Evolutionary conservation across 2,797 vertebrate genomes (phyloP).

Genomic region (Dermochelys coriacea): DNA sequence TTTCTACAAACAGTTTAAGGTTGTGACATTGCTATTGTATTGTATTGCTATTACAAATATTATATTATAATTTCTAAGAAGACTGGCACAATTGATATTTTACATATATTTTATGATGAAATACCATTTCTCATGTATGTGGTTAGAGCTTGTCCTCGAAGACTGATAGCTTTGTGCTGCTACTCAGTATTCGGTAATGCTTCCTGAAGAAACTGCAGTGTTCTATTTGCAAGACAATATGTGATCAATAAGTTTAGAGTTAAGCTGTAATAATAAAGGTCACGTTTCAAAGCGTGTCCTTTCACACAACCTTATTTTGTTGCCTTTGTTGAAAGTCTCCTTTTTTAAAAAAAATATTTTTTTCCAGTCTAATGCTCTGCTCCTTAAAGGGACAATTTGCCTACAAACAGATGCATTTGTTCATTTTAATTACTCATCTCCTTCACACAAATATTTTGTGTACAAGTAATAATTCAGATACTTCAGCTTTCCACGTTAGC

Average conservation of each 20-base stretch:
- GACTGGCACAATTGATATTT: background rate
- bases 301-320: constrained; percentile 43
- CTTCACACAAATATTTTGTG: constrained; percentile 38
- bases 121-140: background rate
- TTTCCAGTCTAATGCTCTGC: constrained; percentile 14
- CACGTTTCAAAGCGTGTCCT: constrained; percentile 2
- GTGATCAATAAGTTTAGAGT: background rate
- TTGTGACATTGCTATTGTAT: constrained; percentile 4
- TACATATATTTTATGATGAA: background rate
- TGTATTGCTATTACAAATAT: constrained; percentile 4
- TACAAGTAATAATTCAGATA: background rate
- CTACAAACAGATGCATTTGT: constrained; percentile 38
- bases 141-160: background rate
- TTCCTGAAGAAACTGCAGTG: background rate
- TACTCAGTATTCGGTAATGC: background rate
- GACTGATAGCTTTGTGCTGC: background rate
- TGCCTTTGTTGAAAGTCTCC: constrained; percentile 32
- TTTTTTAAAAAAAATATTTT: background rate
- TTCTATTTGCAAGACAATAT: background rate
- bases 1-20: constrained; percentile 55
- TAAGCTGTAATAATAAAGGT: background rate
- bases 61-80: background rate
- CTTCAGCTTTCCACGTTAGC: background rate
- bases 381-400: constrained; percentile 55
- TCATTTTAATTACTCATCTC: constrained; percentile 48